These are phyloP conservation scores for Shargacucullia verbasci DNA, from an alignment of 2,888 invertebrate genomes.

Conservation along the genomic window DNA sequence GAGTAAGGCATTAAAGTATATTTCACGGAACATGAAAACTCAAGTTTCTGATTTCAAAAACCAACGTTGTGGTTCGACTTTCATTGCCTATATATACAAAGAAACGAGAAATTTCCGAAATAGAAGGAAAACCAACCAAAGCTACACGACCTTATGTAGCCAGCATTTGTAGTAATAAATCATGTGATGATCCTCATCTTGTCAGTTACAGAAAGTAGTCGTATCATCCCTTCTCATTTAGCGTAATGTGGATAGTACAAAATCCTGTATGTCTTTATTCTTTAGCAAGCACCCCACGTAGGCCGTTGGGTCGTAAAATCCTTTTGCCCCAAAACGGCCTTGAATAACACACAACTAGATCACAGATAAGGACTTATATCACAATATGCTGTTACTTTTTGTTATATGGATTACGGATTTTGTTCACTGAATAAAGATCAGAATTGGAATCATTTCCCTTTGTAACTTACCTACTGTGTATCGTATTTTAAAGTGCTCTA, in stretches of 20 bases:
- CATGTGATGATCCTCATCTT: constrained; percentile 60
- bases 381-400: constrained; percentile 65
- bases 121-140: constrained; percentile 27
- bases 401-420: constrained; percentile 52
- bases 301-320: constrained; percentile 69
- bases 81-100: background rate
- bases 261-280: constrained; percentile 62
- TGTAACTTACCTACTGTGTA: constrained; percentile 22
- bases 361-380: constrained; percentile 68
- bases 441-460: constrained; percentile 23
- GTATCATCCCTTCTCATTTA: constrained; percentile 64
- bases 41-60: too few species aligned
- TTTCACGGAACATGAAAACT: background rate
- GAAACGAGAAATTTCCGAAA: constrained; percentile 22
- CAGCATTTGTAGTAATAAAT: constrained; percentile 57
- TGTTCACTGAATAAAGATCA: constrained; percentile 39
- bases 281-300: constrained; percentile 68
- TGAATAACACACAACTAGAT: constrained; percentile 70
- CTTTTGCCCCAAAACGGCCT: constrained; percentile 68
- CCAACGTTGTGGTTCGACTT: too few species aligned
- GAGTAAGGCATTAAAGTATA: background rate
- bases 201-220: constrained; percentile 64
- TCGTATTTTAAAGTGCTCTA: constrained; percentile 26
- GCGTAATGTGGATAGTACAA: constrained; percentile 65
- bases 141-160: constrained; percentile 37